Evolutionary conservation across 2,888 invertebrate genomes (phyloP).

Genomic region (Venusia cambrica): DNA sequence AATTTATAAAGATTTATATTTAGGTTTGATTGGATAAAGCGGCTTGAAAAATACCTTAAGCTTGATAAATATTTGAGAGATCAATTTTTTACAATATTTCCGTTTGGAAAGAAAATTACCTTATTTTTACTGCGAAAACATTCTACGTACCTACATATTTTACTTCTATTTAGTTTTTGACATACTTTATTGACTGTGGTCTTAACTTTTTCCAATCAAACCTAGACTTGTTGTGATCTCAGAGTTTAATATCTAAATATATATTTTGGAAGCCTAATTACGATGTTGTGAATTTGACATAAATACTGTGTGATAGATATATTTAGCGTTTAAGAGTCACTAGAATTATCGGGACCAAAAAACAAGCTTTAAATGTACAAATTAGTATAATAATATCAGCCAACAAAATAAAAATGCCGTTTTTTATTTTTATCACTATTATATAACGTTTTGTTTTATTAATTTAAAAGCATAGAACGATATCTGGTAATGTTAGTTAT

Average conservation of each 20-base stretch:
- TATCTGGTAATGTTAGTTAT: too few relatives aligned
- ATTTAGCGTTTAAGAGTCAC: constrained; percentile 53
- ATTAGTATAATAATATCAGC: background rate
- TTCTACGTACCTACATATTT: too few relatives aligned
- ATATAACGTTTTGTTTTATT: too few relatives aligned
- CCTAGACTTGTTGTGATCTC: constrained; percentile 58
- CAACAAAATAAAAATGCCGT: background rate
- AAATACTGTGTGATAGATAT: constrained; percentile 64
- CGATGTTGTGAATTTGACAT: constrained; percentile 44
- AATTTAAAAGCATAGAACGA: too few relatives aligned
- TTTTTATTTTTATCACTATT: too few relatives aligned
- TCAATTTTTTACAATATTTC: too few relatives aligned
- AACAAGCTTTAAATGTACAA: constrained; percentile 55
- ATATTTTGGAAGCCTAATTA: constrained; percentile 48
- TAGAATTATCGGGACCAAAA: constrained; percentile 52
- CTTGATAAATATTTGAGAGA: too few relatives aligned
- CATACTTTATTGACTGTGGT: background rate
- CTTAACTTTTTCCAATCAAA: constrained; percentile 19
- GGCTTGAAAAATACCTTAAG: too few relatives aligned
- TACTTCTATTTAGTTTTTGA: too few relatives aligned
- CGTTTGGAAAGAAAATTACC: too few relatives aligned
- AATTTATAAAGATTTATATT: constrained; percentile 57
- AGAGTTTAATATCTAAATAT: constrained; percentile 60
- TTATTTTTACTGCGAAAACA: too few relatives aligned
- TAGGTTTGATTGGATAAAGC: constrained; percentile 12